Evolutionary conservation across 2,113 vertebrate genomes (phyloP).

Genomic region (Hippopotamus amphibius): DNA sequence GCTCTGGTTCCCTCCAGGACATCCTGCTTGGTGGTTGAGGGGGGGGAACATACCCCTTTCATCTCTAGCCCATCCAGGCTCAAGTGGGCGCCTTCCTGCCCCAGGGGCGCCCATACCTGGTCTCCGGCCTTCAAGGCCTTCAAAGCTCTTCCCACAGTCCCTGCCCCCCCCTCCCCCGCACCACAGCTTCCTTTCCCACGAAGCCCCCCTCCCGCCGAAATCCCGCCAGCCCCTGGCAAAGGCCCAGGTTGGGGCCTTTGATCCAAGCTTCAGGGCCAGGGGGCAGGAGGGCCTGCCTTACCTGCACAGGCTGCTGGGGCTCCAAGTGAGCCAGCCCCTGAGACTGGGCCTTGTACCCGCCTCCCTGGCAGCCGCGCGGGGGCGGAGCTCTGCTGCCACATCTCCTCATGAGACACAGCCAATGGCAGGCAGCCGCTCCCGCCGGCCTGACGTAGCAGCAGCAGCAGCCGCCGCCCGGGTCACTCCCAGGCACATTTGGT

Average conservation of each 20-base stretch:
- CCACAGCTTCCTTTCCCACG: conserved; percentile 82
- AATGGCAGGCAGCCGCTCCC: conserved; percentile 79
- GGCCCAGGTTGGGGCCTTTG: conserved; percentile 77
- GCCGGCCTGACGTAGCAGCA: neutral
- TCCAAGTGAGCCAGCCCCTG: neutral
- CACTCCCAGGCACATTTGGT: conserved; percentile 79
- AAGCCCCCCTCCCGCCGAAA: conserved; percentile 64
- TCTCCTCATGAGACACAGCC: conserved; percentile 86
- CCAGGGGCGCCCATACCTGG: conserved; percentile 80
- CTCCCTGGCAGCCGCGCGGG: conserved; percentile 58
- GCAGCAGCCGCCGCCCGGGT: conserved; percentile 62
- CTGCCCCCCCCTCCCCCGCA: neutral
- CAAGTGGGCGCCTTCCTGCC: conserved; percentile 83
- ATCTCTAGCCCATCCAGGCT: conserved; percentile 80
- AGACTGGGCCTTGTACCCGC: neutral
- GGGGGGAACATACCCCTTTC: conserved; percentile 70
- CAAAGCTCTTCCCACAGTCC: conserved; percentile 75
- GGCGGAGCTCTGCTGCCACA: conserved; percentile 70
- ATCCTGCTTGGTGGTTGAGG: conserved; percentile 76
- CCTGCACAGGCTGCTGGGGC: conserved; percentile 64
- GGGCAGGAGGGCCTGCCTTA: conserved; percentile 54
- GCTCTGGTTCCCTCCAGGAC: conserved; percentile 80
- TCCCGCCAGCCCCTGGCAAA: conserved; percentile 71
- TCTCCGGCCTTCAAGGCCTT: conserved; percentile 79
- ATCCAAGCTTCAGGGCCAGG: conserved; percentile 58